Base-by-base conservation (phyloP, 1,140 invertebrate species). In the Berghia stephanieae region DNA sequence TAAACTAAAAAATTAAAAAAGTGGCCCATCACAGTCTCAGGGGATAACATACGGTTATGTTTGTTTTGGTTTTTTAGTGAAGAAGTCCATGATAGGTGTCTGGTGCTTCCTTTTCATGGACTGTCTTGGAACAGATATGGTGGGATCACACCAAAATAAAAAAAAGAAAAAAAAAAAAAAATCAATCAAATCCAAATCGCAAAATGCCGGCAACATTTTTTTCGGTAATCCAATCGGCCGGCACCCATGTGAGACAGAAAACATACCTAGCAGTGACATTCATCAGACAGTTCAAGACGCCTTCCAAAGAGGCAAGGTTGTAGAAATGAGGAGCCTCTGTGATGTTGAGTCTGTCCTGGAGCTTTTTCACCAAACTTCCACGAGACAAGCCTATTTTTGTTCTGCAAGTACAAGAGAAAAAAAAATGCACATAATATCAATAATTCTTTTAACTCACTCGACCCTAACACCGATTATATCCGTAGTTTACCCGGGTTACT, bases 301-400 rank as follows among this genome's bases (percentile, higher is more conserved):
- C 83, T 78, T 90, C 88, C 31, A 90, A 82, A 13, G 87, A 84
- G 24, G 88, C 86, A 38, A 90, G 83, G 68, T 90, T 89, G 79
- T 90, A 90, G 77, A 89, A 90, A 60, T 90, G 87, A 16, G 88
- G 85, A n/a, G 88, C 86, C 78, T 88, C 88, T 49, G 83, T 85
- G 0, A 89, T 82, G 79, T 86, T 88, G 3, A 90, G 74, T 34
- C 85, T 70, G 55, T 78, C 79, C 36, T 88, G 71, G 36, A 89
- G 57, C 34, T 78, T 80, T 16, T 83, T 76, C 2, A 80, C 76
- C 6, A 90, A 75, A 67, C 87, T 85, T 36, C 86, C 87, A 75
- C 85, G 75, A 34, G 82, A 40, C 79, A 84, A 83, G 31, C 82
- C 79, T n/a, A 85, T 78, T 57, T 81, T 83, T 34, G 85, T 75